Conservation (phyloP, 2,113 vertebrate species). For the Pteruthius melanotis region DNA sequence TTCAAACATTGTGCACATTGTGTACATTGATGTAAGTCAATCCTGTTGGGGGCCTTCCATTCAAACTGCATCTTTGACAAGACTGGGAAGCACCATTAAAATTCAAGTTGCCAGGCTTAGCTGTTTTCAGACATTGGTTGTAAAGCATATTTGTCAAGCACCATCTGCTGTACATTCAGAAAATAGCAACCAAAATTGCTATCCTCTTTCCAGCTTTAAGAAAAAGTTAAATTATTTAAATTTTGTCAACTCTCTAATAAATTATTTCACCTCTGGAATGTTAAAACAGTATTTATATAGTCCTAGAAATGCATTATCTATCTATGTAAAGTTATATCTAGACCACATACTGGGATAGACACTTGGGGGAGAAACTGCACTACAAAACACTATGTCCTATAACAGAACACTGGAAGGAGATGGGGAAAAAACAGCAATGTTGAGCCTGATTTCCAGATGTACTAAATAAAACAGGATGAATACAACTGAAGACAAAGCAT, state of each 20-base stretch:
- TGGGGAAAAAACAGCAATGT: background rate
- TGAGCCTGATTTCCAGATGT: slow-evolving; percentile 10
- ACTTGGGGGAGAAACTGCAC: background rate
- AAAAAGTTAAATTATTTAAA: background rate
- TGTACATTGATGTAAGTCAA: background rate
- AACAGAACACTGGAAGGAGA: background rate
- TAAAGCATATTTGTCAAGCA: slow-evolving; percentile 41
- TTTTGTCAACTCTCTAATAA: background rate
- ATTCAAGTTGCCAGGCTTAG: background rate
- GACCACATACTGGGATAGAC: background rate
- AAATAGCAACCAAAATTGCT: slow-evolving; percentile 23
- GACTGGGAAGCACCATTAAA: background rate
- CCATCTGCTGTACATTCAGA: slow-evolving; percentile 52
- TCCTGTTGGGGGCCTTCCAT: background rate
- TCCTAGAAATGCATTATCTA: background rate
- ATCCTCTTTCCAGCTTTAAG: background rate
- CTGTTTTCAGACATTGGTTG: background rate
- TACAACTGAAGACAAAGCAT: background rate
- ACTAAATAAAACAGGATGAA: background rate
- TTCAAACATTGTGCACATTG: background rate
- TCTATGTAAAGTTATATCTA: background rate
- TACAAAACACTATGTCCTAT: background rate
- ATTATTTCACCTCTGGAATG: background rate
- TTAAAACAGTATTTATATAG: background rate
- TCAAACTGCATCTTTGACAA: background rate